Evolutionary conservation across 2,888 invertebrate genomes (phyloP).

Genomic region (Drosophila flavopinicola): DNA sequence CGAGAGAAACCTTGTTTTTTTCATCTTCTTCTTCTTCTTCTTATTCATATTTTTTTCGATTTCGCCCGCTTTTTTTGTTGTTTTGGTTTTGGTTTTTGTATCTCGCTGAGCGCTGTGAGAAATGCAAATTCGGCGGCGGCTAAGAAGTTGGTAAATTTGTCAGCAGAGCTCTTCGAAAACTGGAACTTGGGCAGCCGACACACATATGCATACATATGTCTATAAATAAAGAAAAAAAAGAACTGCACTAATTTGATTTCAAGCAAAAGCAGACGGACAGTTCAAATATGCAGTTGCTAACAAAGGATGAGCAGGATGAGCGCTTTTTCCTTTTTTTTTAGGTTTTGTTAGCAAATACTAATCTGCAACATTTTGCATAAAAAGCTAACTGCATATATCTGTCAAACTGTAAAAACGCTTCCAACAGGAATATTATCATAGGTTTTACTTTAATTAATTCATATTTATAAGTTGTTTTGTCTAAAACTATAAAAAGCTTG

Average conservation of each 20-base stretch:
- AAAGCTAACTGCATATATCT: no score
- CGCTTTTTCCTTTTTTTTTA: no score
- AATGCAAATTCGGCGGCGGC: constrained; percentile 71
- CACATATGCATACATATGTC: background rate
- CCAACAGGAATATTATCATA: no score
- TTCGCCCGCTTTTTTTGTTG: constrained; percentile 9
- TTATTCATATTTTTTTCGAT: constrained; percentile 11
- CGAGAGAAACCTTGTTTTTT: constrained; percentile 58
- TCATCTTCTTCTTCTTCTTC: no score
- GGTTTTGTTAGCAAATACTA: no score
- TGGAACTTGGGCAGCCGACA: constrained; percentile 26
- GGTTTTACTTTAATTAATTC: no score
- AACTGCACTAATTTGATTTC: constrained; percentile 74
- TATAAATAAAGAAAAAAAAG: constrained; percentile 34
- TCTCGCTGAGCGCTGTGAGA: constrained; percentile 58
- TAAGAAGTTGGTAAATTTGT: constrained; percentile 67
- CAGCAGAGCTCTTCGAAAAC: constrained; percentile 48
- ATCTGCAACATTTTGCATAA: no score
- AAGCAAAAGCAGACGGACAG: constrained; percentile 20
- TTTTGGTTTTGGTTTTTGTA: constrained; percentile 7
- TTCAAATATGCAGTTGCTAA: constrained; percentile 41
- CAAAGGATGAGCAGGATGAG: constrained; percentile 20
- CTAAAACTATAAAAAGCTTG: no score
- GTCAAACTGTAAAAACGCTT: no score
- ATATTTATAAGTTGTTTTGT: no score